A percentile compares a stretch with the other conserved stretches of the same genome.
Conservation (phyloP, 1,140 invertebrate genomes). For the Zelostemma sp. region DNA sequence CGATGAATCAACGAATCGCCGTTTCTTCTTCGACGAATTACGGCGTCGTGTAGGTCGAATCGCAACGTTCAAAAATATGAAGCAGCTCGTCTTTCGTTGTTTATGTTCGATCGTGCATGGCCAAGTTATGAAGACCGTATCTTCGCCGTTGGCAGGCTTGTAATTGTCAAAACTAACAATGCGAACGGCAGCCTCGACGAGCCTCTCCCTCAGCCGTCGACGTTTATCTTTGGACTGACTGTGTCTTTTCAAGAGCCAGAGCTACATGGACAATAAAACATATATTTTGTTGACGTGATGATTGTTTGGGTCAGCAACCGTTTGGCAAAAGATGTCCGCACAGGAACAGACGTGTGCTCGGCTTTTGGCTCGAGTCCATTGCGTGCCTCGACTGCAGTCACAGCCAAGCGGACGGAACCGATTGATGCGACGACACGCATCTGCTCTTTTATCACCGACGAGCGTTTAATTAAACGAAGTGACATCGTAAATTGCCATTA, state of each 20-base stretch:
- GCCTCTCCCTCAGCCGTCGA: not conserved
- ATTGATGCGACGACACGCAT: slow-evolving; percentile 5
- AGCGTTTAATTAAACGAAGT: not conserved
- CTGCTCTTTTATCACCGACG: slow-evolving; percentile 5
- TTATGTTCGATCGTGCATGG: too few relatives aligned
- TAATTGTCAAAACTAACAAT: not conserved
- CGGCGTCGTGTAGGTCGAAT: too few relatives aligned
- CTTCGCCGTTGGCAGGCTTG: not conserved
- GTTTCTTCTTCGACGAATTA: too few relatives aligned
- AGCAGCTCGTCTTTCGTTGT: too few relatives aligned
- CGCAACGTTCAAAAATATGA: too few relatives aligned
- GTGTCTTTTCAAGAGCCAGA: not conserved
- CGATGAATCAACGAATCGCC: too few relatives aligned
- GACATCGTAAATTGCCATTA: not conserved
- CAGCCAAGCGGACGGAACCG: slow-evolving; percentile 3
- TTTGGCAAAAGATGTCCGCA: not conserved
- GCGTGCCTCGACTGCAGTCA: slow-evolving; percentile 5
- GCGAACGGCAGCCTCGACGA: not conserved
- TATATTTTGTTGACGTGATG: slow-evolving; percentile 1
- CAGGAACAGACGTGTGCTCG: slow-evolving; percentile 1
- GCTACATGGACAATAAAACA: not conserved
- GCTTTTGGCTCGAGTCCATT: slow-evolving; percentile 5
- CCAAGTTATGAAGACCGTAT: not conserved
- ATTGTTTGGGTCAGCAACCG: not conserved
- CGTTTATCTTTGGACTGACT: not conserved